Base-by-base conservation (phyloP, 2,888 invertebrate species). In the Chloromyia formosa region DNA sequence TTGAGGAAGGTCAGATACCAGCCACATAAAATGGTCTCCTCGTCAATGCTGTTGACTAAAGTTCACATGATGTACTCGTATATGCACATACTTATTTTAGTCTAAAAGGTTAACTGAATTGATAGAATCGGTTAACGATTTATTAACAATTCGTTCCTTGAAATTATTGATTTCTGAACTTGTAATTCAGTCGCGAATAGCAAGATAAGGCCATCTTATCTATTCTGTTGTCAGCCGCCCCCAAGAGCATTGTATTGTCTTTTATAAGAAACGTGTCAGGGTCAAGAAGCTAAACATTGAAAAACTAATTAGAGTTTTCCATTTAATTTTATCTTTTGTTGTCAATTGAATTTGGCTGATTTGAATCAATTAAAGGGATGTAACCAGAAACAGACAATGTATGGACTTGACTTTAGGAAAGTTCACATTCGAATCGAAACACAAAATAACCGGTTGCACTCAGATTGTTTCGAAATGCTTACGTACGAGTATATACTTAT, bases 291-390 rank as follows among this genome's bases (percentile, higher is more conserved):
- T 40, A 62, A 1, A 2, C 35, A 62, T 16, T 27, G 16, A 62
- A 40, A 60, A 61, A 27, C 61, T 58, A 58, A 58, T 58, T 22
- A 22, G 2, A 20, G 61, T 16, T 62, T 40, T 62, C 18, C 4
- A 40, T 40, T 40, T 5, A 35, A 35, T 61, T 16, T 1, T 35
- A 9, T 27, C 27, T 10, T 60, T 62, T 40, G 62, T 62, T 40
- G 35, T 62, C 40, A 62, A 62, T 40, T 35, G 23, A 61, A 10
- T 18, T 22, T 3, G 18, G 56, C 16, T 2, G 20, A 56, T 18
- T 56, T 4, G 49, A n/a, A 1, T 49, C 49, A 3, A 49, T 49
- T n/a, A 49, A 3, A 49, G 49, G 49, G 27, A 35, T 35, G 2
- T 35, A 35, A 35, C 7, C 27, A 35, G 27, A 35, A 35, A 35